Evolutionary conservation across 2,113 vertebrate genomes (phyloP).

Genomic region (Clarias gariepinus): DNA sequence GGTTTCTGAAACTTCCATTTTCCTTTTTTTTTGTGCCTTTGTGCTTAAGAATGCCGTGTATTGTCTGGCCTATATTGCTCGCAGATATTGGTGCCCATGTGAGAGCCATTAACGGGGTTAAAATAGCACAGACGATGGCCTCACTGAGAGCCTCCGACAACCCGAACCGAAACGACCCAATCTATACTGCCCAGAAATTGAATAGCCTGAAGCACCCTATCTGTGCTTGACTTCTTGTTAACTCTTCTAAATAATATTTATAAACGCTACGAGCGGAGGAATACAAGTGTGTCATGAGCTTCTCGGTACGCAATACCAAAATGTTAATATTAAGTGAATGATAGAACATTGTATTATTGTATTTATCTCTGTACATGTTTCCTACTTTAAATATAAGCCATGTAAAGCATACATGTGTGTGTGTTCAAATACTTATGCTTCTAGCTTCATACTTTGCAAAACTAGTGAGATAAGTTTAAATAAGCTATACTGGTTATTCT

Average conservation of each 20-base stretch:
- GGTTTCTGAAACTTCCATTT: conserved; percentile 49
- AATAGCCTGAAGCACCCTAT: not conserved
- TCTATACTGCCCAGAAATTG: not conserved
- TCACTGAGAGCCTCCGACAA: not conserved
- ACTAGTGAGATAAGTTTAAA: not conserved
- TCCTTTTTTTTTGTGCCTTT: not conserved
- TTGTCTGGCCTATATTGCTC: conserved; percentile 66
- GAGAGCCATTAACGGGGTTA: conserved; percentile 74
- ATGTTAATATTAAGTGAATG: not conserved
- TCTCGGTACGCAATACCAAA: not conserved
- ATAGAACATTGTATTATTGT: not conserved
- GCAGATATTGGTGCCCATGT: conserved; percentile 71
- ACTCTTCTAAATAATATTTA: not conserved
- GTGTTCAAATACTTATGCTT: not conserved
- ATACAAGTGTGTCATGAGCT: not conserved
- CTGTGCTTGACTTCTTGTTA: not conserved
- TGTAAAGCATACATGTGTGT: not conserved
- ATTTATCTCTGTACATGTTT: not conserved
- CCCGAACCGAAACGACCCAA: not conserved
- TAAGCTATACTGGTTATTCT: not conserved
- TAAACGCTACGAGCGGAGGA: not conserved
- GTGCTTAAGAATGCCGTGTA: conserved; percentile 67
- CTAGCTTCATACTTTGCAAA: not conserved
- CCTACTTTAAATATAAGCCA: not conserved
- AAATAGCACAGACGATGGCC: conserved; percentile 64